phyloP scores from a whole-genome alignment of 2,797 vertebrate genomes.

The Melanotaenia maccullochi region DNA sequence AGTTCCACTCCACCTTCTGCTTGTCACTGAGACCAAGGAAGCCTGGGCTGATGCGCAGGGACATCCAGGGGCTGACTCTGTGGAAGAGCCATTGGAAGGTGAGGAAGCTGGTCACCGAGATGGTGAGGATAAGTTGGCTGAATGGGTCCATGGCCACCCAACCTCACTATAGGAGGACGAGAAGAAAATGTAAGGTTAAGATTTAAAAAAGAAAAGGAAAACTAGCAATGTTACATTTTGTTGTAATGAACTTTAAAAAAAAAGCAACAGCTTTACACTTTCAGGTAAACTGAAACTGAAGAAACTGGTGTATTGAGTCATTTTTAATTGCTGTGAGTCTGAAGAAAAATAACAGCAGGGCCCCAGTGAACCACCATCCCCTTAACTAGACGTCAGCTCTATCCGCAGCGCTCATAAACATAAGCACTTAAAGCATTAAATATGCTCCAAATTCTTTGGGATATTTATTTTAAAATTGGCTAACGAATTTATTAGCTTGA shows the following conservation, averaged over 20 bases:
- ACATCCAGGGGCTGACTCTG: constrained; percentile 90
- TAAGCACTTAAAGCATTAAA: neutral
- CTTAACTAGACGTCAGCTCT: too few species aligned
- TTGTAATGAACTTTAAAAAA: neutral
- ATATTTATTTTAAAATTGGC: neutral
- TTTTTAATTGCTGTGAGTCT: too few species aligned
- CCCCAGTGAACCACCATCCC: too few species aligned
- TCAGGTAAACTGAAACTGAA: too few species aligned
- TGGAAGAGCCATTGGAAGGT: constrained; percentile 95
- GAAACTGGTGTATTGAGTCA: too few species aligned
- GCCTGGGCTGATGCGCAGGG: constrained; percentile 85
- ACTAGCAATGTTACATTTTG: neutral
- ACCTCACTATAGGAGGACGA: constrained; percentile 59
- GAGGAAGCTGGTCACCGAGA: constrained; percentile 88
- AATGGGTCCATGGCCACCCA: constrained; percentile 91
- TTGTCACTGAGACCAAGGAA: constrained; percentile 88
- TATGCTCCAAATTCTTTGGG: neutral
- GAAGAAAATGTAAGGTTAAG: constrained; percentile 12
- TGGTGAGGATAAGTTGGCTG: constrained; percentile 84
- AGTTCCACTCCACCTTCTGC: constrained; percentile 99
- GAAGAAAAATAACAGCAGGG: too few species aligned
- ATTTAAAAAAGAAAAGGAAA: neutral
- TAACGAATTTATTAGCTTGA: neutral
- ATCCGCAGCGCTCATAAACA: too few species aligned
- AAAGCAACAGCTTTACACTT: neutral